Evolutionary conservation across 2,113 vertebrate species (phyloP).

Genomic region (Sus scrofa): T2T-Sscrofa CM000822.6:13468501-13469000

Average conservation of each 20-base stretch:
- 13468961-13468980: background rate
- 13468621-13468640: constrained; percentile 94
- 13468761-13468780: background rate
- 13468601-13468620: constrained; percentile 74
- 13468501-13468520: background rate
- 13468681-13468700: constrained; percentile 94
- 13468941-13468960: background rate
- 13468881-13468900: background rate
- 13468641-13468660: constrained; percentile 96
- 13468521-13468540: background rate
- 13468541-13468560: background rate
- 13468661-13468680: constrained; percentile 92
- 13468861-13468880: background rate
- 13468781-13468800: background rate
- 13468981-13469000: background rate
- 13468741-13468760: background rate
- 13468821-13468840: background rate
- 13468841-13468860: background rate
- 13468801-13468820: background rate
- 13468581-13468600: background rate
- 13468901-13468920: constrained; percentile 30
- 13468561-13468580: background rate
- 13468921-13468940: background rate
- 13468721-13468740: constrained; percentile 93
- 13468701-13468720: constrained; percentile 93